Evolutionary conservation across 2,113 vertebrate genomes (phyloP).

Genomic region (Nipponia nippon): DNA sequence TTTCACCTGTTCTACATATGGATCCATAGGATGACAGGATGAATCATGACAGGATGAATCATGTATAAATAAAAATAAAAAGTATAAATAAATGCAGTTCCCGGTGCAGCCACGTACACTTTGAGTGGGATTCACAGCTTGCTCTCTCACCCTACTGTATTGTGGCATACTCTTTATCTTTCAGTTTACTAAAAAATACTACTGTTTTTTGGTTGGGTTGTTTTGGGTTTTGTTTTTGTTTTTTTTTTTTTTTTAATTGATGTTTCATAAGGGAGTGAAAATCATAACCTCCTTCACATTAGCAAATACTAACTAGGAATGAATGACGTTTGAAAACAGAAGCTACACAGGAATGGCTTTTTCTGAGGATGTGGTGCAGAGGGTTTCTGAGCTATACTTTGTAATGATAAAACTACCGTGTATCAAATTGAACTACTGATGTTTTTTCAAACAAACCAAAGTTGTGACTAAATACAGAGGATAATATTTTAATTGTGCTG

Average conservation of each 20-base stretch:
- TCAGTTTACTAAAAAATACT: not conserved
- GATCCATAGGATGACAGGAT: not conserved
- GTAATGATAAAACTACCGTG: not conserved
- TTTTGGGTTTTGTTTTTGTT: too few relatives aligned
- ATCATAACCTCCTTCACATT: not conserved
- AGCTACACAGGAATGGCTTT: not conserved
- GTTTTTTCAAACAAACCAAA: not conserved
- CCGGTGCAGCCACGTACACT: not conserved
- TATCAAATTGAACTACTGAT: not conserved
- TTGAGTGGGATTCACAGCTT: not conserved
- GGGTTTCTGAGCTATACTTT: not conserved
- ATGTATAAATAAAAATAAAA: too few relatives aligned
- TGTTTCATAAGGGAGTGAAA: not conserved
- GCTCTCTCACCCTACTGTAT: not conserved
- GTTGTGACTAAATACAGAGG: not conserved
- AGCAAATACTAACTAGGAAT: not conserved
- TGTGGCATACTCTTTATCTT: not conserved
- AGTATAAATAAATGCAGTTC: not conserved
- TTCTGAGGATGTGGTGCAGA: not conserved
- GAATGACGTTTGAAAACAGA: not conserved
- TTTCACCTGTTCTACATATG: not conserved
- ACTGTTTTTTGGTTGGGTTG: too few relatives aligned
- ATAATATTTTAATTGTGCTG: not conserved
- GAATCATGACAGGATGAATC: not conserved
- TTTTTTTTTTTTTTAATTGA: not conserved